These are phyloP conservation scores for Clarias pachynema DNA, from an alignment of 2,797 vertebrate species.

Conservation along the genomic window DNA sequence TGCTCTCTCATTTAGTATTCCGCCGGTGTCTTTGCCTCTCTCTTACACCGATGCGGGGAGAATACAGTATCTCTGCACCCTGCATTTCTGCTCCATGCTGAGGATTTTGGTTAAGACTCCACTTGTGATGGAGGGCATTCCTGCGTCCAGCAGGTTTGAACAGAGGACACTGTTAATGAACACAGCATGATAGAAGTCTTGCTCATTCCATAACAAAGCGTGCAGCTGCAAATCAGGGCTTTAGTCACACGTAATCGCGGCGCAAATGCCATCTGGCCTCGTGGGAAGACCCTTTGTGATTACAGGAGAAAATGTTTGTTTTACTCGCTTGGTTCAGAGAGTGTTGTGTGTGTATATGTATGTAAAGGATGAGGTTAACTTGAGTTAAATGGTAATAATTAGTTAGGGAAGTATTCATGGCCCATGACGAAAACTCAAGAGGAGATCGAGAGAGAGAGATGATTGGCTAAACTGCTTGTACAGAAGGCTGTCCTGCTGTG, in stretches of 20 bases:
- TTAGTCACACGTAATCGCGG: constrained; percentile 32
- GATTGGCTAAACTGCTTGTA: background rate
- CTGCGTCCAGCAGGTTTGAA: constrained; percentile 18
- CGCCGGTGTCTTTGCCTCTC: constrained; percentile 47
- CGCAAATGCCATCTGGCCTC: constrained; percentile 41
- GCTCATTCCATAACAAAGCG: constrained; percentile 38
- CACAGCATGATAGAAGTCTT: constrained; percentile 27
- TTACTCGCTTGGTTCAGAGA: background rate
- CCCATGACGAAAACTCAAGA: too few relatives aligned
- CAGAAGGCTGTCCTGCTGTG: background rate
- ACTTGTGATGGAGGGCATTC: constrained; percentile 52
- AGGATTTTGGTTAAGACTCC: constrained; percentile 54
- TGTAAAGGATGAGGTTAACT: background rate
- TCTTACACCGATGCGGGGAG: constrained; percentile 63
- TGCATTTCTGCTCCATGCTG: constrained; percentile 60
- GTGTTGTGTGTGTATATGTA: background rate
- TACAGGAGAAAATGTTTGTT: constrained; percentile 27
- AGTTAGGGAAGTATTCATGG: background rate
- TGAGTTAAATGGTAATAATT: background rate
- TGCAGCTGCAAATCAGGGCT: constrained; percentile 45
- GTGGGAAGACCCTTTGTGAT: constrained; percentile 30
- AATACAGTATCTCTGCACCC: constrained; percentile 57
- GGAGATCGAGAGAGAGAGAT: background rate
- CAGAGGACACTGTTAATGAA: constrained; percentile 33
- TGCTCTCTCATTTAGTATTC: constrained; percentile 30